phyloP scores from a whole-genome alignment of 1,140 invertebrate species.

The Pissodes strobi region DNA sequence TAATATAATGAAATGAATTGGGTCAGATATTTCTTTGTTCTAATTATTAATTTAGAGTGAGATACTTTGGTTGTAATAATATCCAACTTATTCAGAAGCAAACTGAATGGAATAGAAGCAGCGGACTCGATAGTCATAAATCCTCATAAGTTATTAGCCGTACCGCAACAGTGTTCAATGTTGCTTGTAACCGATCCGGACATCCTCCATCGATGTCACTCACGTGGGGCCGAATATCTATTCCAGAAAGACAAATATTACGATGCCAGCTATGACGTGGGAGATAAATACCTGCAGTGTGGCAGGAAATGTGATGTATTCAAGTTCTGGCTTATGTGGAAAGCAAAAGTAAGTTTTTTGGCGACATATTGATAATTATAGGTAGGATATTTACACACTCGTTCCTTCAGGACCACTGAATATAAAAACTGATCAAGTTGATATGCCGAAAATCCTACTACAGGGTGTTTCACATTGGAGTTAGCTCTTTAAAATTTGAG shows the following conservation, averaged over 20 bases:
- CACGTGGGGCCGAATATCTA: constrained; percentile 64
- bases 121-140: constrained; percentile 72
- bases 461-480: no score
- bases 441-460: no score
- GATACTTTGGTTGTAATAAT: no score
- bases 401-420: no score
- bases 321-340: constrained; percentile 75
- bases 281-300: constrained; percentile 72
- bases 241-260: constrained; percentile 73
- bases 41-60: no score
- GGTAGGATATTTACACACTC: no score
- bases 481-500: no score
- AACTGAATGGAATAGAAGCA: constrained; percentile 64
- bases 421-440: no score
- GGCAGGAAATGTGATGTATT: constrained; percentile 71
- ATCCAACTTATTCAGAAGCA: constrained; percentile 43
- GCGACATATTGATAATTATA: no score
- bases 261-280: constrained; percentile 66
- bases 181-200: constrained; percentile 59
- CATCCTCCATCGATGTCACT: constrained; percentile 60
- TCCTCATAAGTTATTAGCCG: constrained; percentile 70
- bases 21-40: no score
- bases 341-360: constrained; percentile 61
- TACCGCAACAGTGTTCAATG: constrained; percentile 68
- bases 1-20: no score